Conservation (phyloP, 2,888 invertebrate genomes). For the Meliscaeva auricollis region DNA sequence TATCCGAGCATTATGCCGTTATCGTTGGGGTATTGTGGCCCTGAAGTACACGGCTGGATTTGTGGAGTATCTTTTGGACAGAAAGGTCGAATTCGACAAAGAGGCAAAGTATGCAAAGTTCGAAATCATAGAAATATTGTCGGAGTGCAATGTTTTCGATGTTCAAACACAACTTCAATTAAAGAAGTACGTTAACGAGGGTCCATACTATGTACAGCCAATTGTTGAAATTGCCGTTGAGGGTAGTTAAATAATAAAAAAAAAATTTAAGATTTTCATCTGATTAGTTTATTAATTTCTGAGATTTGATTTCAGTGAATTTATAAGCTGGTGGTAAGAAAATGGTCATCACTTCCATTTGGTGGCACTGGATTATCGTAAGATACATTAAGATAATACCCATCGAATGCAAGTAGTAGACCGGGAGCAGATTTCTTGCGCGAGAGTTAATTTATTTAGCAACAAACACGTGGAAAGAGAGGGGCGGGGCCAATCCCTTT, state of each 20-base stretch:
- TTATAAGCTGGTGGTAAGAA: too few species aligned
- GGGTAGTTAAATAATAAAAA: slow-evolving; percentile 80
- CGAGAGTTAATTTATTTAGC: too few species aligned
- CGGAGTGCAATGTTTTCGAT: slow-evolving; percentile 87
- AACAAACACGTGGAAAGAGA: too few species aligned
- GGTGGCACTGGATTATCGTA: too few species aligned
- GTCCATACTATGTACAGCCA: slow-evolving; percentile 90
- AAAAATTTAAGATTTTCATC: background rate
- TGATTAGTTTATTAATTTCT: too few species aligned
- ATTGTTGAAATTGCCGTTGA: slow-evolving; percentile 91
- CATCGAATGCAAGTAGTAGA: too few species aligned
- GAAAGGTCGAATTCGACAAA: slow-evolving; percentile 89
- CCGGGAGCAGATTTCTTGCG: too few species aligned
- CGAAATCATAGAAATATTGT: slow-evolving; percentile 88
- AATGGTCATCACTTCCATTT: too few species aligned
- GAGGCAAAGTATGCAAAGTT: slow-evolving; percentile 87
- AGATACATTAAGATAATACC: too few species aligned
- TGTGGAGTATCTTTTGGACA: slow-evolving; percentile 91
- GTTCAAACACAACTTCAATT: slow-evolving; percentile 86
- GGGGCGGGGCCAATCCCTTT: too few species aligned
- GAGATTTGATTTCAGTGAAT: too few species aligned
- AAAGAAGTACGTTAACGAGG: slow-evolving; percentile 89
- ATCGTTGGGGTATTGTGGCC: slow-evolving; percentile 92
- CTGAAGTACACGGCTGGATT: slow-evolving; percentile 89
- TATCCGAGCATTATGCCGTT: slow-evolving; percentile 88